Base-by-base conservation (phyloP, 2,888 invertebrate species). In the Lucinisca nassula region DNA sequence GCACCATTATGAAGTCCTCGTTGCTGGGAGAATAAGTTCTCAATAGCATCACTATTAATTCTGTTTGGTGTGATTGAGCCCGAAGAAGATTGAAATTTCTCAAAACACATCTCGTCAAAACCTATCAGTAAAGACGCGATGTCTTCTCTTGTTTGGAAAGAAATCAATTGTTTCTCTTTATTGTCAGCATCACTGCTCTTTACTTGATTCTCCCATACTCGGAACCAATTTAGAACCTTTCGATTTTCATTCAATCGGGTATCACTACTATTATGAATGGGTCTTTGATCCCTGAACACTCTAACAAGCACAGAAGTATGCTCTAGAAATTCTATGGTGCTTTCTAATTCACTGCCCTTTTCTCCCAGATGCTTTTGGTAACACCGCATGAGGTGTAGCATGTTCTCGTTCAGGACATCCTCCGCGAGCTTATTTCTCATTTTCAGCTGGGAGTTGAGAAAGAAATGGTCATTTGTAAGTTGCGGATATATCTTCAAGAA, bases 401-500 rank as follows among this genome's bases (percentile, higher is more conserved):
- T 86, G 32, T 91, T 79, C 21, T 55, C 35, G 55, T 90, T 75
- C 2, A 90, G 51, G 0, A 90, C 82, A 35, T 89, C 79, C 76
- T 91, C 87, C 10, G 90, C 91, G 21, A 87, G 37, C 30, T 85
- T 58, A 35, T 90, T 91, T 24, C 90, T 38, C 92, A 92, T 91
- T 81, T 89, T 88, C 8, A 58, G 45, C 70, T 89, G 79, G 3
- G 80, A 73, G 30, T 83, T 90, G 0, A 87, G 75, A 77, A 74
- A 84, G 0, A 90, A 58, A 35, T 90, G 90, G 14, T 88, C 87
- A 21, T 90, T 74, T 24, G 84, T 77, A 27, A 92, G 76, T 30
- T 85, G 79, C 2, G 55, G 79, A 61, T 91, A 78, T 1, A 91
- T 38, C 35, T 85, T 82, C 14, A 81, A 76, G 58, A 82, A 79